Conservation (phyloP, 2,113 vertebrate genomes). For the Corynorhinus townsendii region DNA sequence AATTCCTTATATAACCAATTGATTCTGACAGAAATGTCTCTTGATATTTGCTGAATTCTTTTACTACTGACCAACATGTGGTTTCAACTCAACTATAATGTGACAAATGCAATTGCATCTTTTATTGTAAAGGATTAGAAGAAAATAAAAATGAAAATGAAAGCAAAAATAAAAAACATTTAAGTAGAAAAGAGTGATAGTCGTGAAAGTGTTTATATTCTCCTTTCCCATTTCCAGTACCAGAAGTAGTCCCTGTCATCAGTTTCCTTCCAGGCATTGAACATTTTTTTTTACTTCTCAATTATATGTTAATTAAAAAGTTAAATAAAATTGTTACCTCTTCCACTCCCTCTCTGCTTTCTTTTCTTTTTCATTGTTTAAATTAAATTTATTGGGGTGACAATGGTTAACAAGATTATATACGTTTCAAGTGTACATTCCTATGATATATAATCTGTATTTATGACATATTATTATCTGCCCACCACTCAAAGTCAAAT, state of each 20-base stretch:
- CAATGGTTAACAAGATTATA: neutral
- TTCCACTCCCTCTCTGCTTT: neutral
- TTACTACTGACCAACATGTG: neutral
- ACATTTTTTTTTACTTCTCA: neutral
- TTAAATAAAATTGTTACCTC: neutral
- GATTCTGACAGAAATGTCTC: neutral
- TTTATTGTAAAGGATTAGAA: neutral
- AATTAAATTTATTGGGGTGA: neutral
- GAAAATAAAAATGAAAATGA: neutral
- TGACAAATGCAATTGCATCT: neutral
- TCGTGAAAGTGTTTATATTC: neutral
- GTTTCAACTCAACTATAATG: neutral
- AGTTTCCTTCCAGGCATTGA: conserved; percentile 48
- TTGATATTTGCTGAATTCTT: neutral
- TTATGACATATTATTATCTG: neutral
- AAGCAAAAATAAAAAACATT: neutral
- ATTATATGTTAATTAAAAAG: neutral
- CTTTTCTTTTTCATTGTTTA: neutral
- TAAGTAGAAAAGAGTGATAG: neutral
- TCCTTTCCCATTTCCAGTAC: neutral
- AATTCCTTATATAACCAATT: neutral
- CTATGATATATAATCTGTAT: neutral
- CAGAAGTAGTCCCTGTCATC: conserved; percentile 54
- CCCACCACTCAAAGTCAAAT: neutral
- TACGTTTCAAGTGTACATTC: neutral